Percentiles rank a stretch among this genome's conserved stretches.
Evolutionary conservation across 2,113 vertebrate genomes (phyloP).

Genomic region (Toxostoma redivivum): DNA sequence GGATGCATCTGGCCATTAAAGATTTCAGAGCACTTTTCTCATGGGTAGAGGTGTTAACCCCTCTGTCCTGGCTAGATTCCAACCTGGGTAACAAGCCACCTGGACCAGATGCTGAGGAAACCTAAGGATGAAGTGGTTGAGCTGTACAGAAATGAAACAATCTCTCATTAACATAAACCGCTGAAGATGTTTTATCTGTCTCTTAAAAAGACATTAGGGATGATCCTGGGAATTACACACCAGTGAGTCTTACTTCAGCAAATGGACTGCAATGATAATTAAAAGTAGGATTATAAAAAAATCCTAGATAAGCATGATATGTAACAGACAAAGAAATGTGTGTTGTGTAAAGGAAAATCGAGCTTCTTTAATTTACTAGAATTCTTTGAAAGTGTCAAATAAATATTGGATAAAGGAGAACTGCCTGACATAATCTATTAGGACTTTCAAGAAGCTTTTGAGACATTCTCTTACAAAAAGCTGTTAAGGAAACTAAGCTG

Average conservation of each 20-base stretch:
- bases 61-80: constrained; percentile 13
- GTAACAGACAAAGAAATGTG: neutral
- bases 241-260: constrained; percentile 7
- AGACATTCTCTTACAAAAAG: constrained; percentile 26
- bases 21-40: constrained; percentile 20
- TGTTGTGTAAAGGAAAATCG: neutral
- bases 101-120: constrained; percentile 26
- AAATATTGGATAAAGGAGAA: constrained; percentile 35
- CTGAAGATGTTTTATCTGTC: neutral
- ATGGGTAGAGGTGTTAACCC: constrained; percentile 39
- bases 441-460: constrained; percentile 43
- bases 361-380: constrained; percentile 40
- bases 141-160: neutral
- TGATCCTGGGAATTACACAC: constrained; percentile 17
- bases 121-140: neutral
- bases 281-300: constrained; percentile 25
- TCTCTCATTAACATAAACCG: constrained; percentile 11
- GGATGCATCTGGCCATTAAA: constrained; percentile 2
- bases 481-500: neutral
- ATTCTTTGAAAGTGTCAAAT: constrained; percentile 29
- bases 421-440: constrained; percentile 22
- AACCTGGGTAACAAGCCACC: constrained; percentile 25
- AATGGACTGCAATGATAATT: constrained; percentile 37
- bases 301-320: neutral
- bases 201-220: constrained; percentile 43